Conservation (phyloP, 2,113 vertebrate genomes). For the Pelvicachromis taeniatus region DNA sequence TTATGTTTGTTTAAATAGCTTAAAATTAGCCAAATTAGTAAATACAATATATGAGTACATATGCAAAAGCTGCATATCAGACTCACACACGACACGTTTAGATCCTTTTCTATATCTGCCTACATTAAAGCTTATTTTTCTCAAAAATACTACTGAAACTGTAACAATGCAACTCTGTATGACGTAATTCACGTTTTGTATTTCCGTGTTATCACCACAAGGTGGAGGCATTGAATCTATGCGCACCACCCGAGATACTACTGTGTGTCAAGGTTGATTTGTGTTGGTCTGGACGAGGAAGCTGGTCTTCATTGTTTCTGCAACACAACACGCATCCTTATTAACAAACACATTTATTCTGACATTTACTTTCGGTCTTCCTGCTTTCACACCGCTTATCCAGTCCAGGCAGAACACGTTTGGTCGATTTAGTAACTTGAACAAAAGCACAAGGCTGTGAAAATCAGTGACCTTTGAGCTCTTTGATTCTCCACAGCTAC, state of each 20-base stretch:
- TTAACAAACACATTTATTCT: not conserved
- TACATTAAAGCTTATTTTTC: not conserved
- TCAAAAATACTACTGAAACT: not conserved
- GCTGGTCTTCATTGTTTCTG: not conserved
- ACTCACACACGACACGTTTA: not conserved
- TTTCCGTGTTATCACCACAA: constrained; percentile 2
- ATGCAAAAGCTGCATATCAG: not conserved
- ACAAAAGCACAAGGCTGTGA: not conserved
- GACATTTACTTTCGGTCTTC: no score
- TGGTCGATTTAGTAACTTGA: not conserved
- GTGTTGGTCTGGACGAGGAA: not conserved
- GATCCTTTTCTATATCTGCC: not conserved
- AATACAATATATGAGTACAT: not conserved
- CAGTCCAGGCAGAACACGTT: not conserved
- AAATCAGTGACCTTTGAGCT: not conserved
- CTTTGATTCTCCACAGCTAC: not conserved
- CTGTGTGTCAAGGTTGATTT: not conserved
- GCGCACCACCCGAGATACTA: not conserved
- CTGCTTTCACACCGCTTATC: not conserved
- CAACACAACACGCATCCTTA: not conserved
- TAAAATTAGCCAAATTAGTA: not conserved
- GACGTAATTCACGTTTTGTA: not conserved
- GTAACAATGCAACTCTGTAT: not conserved
- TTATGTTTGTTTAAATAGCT: not conserved
- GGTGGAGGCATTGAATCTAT: constrained; percentile 31